Base-by-base conservation (phyloP, 2,113 vertebrate genomes). In the Brevimyrus niger region DNA sequence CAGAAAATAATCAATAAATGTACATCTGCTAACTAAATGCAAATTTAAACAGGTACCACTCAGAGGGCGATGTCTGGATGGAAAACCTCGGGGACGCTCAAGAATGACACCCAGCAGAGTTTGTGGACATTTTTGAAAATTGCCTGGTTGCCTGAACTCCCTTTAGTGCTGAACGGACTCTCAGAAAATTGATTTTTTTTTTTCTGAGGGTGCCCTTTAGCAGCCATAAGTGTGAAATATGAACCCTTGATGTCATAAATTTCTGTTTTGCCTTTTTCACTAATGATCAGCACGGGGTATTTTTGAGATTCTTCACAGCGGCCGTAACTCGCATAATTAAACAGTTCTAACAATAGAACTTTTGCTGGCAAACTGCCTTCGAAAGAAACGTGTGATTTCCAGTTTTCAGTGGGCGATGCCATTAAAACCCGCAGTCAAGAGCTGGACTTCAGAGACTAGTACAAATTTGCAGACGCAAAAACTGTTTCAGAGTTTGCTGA, bases 121-220 rank as follows among this genome's bases (percentile, higher is more conserved):
- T 95, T 95, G 92, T 92, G 94, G 95, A 97, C 96, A 94, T 97
- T 97, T 97, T 97, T 97, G 96, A 97, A 97, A 98, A 98, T 98
- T 98, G 97, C 97, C 97, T 97, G 96, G 97, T 96, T 98, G 97
- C 97, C 97, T 95, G 95, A 95, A 96, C 96, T 97, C 97, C 97
- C 97, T 98, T 97, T 97, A 97, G 97, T 97, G 96, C 97, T 97
- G 93, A 96, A 96, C 97, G 96, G 97, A 99, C 97, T 97, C 98
- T 97, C 96, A 97, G 97, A 97, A 98, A 98, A 99, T 98, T 98
- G 97, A 98, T 98, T 99, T 98, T 98, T 96, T 55, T 65, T 98
- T 99, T 98, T 97, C 96, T 96, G 96, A 98, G 97, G 96, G 97
- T 96, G 97, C 95, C 97, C 97, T 98, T 98, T 98, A 99, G 97